Evolutionary conservation across 2,888 invertebrate species (phyloP).

Genomic region (Gasteruption jaculator): DNA sequence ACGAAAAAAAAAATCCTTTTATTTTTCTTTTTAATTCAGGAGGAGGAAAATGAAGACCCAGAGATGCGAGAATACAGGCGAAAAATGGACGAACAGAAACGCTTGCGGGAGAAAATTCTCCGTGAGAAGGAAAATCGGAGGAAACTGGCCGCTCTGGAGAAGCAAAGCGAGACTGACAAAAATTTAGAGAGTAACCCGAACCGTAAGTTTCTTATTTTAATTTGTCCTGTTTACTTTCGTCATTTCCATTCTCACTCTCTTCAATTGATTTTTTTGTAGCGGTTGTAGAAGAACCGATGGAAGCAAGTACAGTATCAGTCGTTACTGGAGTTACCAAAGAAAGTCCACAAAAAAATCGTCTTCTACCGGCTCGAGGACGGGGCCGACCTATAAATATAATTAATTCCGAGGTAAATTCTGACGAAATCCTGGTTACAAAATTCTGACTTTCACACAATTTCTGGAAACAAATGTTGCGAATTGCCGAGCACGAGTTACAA

Average conservation of each 20-base stretch:
- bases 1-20: conserved; percentile 9
- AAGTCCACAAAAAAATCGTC: conserved; percentile 27
- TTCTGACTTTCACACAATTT: no score
- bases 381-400: conserved; percentile 33
- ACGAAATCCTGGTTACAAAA: no score
- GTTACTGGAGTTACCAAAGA: conserved; percentile 35
- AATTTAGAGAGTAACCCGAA: no score
- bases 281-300: conserved; percentile 31
- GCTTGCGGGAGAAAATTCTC: conserved; percentile 50
- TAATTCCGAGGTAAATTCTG: no score
- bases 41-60: conserved; percentile 47
- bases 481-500: no score
- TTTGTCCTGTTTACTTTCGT: no score
- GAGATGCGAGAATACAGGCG: conserved; percentile 51
- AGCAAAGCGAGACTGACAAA: conserved; percentile 38
- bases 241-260: no score
- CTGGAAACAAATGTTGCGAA: no score
- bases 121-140: conserved; percentile 52
- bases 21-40: conserved; percentile 19
- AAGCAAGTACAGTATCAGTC: conserved; percentile 28
- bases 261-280: conserved; percentile 19
- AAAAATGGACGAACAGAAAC: conserved; percentile 53
- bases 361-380: conserved; percentile 30
- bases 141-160: conserved; percentile 48
- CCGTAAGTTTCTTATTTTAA: no score